Conservation (phyloP, 1,140 invertebrate species). For the Musca domestica region DNA sequence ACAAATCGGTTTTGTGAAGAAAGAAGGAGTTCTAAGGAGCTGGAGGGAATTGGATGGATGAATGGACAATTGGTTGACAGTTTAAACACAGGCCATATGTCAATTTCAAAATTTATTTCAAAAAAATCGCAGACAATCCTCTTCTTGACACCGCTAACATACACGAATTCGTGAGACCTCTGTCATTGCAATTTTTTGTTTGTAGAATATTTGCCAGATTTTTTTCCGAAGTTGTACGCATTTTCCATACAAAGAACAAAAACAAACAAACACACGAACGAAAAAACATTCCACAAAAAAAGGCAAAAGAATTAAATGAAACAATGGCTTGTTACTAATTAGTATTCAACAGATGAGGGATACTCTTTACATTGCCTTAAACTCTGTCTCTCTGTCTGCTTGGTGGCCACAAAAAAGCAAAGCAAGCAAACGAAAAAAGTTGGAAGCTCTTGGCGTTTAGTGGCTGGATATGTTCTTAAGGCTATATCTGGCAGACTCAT, state of each 20-base stretch:
- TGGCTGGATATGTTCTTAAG: no score
- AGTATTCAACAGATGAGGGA: slow-evolving; percentile 20
- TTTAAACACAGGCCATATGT: background rate
- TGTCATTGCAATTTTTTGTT: background rate
- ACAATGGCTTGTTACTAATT: slow-evolving; percentile 18
- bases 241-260: slow-evolving; percentile 5
- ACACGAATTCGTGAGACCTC: background rate
- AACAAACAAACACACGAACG: background rate
- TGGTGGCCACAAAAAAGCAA: no score
- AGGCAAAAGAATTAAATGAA: background rate
- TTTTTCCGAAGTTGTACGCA: background rate
- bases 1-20: no score
- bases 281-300: background rate
- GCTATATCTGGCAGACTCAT: no score
- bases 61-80: no score
- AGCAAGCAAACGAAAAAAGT: no score
- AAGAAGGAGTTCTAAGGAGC: no score
- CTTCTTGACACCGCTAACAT: background rate
- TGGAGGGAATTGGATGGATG: no score
- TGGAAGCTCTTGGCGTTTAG: no score
- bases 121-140: background rate
- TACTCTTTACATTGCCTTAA: background rate
- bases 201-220: background rate
- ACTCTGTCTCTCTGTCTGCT: background rate
- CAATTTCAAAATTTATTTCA: background rate